Base-by-base conservation (phyloP, 1,140 invertebrate species). In the Zaprionus vittiger region DNA sequence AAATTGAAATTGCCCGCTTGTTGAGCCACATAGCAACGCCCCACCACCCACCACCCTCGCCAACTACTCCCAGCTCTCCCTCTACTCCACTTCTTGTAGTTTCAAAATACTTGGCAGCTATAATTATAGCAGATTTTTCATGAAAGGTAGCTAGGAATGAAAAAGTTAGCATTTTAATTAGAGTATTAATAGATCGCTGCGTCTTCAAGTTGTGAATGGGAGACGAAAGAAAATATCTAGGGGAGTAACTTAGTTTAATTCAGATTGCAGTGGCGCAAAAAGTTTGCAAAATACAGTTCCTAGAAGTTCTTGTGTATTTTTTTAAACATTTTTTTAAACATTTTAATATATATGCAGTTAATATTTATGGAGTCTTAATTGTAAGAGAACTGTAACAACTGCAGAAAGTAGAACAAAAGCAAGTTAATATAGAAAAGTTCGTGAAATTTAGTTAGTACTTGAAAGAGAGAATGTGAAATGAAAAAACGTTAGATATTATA, bases 1-100 rank as follows among this genome's bases (percentile, higher is more conserved):
- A 86, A 87, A 79, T 78, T 82, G 80, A 81, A 76, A 72, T 70
- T 59, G 41, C 59, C 63, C 7, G 72, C 65, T 62, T 54, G 60
- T 56, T 59, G 41, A 67, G 20, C 56, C n/a, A 7, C 37, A 38
- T 38, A 47, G 41, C 9, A 66, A 65, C 64, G 31, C 38, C 6
- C 1, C 28, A 59, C 20, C 7, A 1, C 52, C 52, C 5, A 4
- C 24, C 12, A 1, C 11, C 20, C 11, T 14, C 4, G 1, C 4
- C 20, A 14, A 11, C 5, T 4, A 31, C 15, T 15, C 26, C 2
- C 26, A 2, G 11, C 15, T 6, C 14, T 17, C 28, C 4, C 12
- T 1, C 31, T 12, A 1, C 14, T 2, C 4, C 1, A 17, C n/a
- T 20, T 20, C 49, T 55, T 38, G 49, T 59, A 67, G 55, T 67